Evolutionary conservation across 2,797 vertebrate genomes (phyloP).

Genomic region (Natrix natrix): DNA sequence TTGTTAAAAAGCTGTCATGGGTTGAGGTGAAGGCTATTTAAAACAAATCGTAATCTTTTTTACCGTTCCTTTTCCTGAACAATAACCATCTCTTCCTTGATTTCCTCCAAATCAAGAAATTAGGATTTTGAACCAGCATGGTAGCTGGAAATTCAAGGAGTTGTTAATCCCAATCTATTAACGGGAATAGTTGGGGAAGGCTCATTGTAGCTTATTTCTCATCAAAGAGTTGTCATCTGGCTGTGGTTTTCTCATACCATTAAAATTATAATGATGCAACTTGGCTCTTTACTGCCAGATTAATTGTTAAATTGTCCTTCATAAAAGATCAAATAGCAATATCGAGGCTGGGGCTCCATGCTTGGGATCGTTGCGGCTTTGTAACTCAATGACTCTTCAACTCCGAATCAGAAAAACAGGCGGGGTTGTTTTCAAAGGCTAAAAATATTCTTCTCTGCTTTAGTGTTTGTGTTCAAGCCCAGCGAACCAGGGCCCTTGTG

Average conservation of each 20-base stretch:
- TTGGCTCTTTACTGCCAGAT: no score
- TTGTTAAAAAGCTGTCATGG: neutral
- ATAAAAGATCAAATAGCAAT: neutral
- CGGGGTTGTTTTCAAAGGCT: neutral
- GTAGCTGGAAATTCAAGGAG: neutral
- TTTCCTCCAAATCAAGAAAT: neutral
- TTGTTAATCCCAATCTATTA: neutral
- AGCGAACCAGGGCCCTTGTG: slow-evolving; percentile 86
- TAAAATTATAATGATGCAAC: neutral
- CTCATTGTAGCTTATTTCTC: neutral
- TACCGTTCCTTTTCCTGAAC: neutral
- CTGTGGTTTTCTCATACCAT: neutral
- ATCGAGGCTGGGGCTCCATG: neutral
- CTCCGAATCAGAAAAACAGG: neutral
- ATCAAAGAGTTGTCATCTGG: neutral
- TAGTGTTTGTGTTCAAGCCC: slow-evolving; percentile 95
- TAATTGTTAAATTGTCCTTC: neutral
- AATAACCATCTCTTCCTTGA: neutral
- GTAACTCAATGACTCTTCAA: neutral
- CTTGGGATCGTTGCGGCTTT: neutral
- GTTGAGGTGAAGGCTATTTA: neutral
- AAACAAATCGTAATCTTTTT: neutral
- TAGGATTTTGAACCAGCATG: neutral
- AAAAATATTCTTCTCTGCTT: slow-evolving; percentile 39
- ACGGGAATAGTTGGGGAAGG: neutral